Conservation (phyloP, 2,888 invertebrate species). For the Eupithecia tripunctaria region DNA sequence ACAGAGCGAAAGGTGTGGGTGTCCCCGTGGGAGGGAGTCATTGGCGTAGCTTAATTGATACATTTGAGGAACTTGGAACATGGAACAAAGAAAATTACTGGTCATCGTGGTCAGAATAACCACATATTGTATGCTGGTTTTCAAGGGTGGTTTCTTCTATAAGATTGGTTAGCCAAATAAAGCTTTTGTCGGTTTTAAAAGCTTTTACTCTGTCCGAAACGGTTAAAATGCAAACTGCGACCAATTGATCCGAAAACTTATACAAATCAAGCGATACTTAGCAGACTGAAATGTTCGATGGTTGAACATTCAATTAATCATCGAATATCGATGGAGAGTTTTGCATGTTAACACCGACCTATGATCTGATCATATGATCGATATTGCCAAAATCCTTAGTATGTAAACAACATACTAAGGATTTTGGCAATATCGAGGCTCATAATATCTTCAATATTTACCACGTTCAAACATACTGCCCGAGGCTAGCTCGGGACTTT, state of each 20-base stretch:
- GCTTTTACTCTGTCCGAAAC: no score
- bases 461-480: slow-evolving; percentile 14
- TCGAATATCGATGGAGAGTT: not conserved
- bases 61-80: not conserved
- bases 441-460: not conserved
- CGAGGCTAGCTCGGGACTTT: slow-evolving; percentile 29
- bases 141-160: not conserved
- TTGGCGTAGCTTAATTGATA: slow-evolving; percentile 17
- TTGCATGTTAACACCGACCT: not conserved
- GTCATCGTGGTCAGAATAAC: not conserved
- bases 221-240: no score
- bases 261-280: not conserved
- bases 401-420: not conserved
- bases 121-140: no score
- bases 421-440: not conserved
- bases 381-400: no score
- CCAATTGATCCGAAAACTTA: not conserved
- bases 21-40: slow-evolving; percentile 37
- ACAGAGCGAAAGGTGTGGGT: slow-evolving; percentile 37
- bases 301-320: not conserved
- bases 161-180: not conserved
- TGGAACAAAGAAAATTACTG: not conserved
- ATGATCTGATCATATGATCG: no score
- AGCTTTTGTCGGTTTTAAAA: not conserved
- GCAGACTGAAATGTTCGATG: not conserved